These are phyloP conservation scores for Exephanes ischioxanthus DNA, from an alignment of 2,888 invertebrate genomes.

Conservation along the genomic window DNA sequence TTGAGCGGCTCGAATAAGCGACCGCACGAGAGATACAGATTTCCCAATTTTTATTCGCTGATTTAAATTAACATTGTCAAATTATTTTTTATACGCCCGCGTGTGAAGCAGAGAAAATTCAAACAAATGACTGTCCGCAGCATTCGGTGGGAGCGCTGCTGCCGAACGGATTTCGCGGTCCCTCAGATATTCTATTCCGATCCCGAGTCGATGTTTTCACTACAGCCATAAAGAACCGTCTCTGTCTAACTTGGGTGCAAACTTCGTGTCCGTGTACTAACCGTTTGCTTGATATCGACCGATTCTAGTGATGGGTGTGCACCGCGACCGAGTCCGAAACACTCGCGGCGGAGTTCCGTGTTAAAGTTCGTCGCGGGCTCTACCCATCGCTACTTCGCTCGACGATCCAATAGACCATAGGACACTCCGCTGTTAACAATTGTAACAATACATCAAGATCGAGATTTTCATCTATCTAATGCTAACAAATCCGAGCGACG, in stretches of 20 bases:
- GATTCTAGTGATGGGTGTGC: slow-evolving; percentile 61
- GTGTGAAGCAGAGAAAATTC: not conserved
- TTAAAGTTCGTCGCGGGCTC: slow-evolving; percentile 1
- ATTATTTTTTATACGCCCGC: not conserved
- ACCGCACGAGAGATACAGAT: too few species aligned
- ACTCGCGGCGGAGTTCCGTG: slow-evolving; percentile 8
- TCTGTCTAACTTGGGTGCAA: slow-evolving; percentile 47
- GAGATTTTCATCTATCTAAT: not conserved
- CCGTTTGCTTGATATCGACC: slow-evolving; percentile 73
- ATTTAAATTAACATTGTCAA: too few species aligned
- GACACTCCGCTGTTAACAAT: slow-evolving; percentile 13
- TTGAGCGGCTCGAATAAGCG: too few species aligned
- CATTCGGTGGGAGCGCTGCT: not conserved
- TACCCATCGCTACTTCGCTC: slow-evolving; percentile 12
- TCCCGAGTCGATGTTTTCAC: slow-evolving; percentile 78
- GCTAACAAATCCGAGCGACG: not conserved
- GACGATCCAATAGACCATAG: not conserved
- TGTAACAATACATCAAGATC: not conserved
- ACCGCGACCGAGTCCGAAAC: slow-evolving; percentile 1
- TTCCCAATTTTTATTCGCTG: too few species aligned
- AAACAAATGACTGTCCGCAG: not conserved
- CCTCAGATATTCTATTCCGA: slow-evolving; percentile 32
- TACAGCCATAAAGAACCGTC: slow-evolving; percentile 69
- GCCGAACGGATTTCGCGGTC: not conserved
- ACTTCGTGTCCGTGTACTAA: slow-evolving; percentile 72